phyloP scores from a whole-genome alignment of 2,888 invertebrate species.

The Scaptomyza caliginosa region DNA sequence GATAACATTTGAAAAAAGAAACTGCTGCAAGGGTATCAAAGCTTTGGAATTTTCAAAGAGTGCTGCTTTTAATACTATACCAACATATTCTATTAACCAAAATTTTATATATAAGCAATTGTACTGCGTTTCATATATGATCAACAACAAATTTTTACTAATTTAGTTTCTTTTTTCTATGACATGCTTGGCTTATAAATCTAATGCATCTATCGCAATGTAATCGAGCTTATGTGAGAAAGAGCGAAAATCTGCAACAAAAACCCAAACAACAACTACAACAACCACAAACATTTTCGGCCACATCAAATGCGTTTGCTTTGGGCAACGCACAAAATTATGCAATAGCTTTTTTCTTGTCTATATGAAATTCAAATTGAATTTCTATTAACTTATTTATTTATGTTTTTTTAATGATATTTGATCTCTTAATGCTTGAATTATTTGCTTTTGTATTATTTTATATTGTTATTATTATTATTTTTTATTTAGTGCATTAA shows the following conservation, averaged over 20 bases:
- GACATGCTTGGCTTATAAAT: slow-evolving; percentile 82
- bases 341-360: slow-evolving; percentile 62
- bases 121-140: slow-evolving; percentile 39
- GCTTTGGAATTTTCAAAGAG: slow-evolving; percentile 15
- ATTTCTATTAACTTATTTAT: slow-evolving; percentile 42
- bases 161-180: slow-evolving; percentile 83
- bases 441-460: slow-evolving; percentile 58
- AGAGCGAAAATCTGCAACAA: slow-evolving; percentile 19
- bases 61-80: neutral
- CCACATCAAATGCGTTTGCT: slow-evolving; percentile 50
- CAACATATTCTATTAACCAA: too few species aligned
- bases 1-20: too few species aligned
- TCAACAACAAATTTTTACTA: slow-evolving; percentile 74
- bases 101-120: slow-evolving; percentile 18
- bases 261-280: slow-evolving; percentile 18
- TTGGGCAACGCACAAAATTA: slow-evolving; percentile 65
- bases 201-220: slow-evolving; percentile 75
- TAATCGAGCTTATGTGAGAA: slow-evolving; percentile 58
- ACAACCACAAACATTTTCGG: slow-evolving; percentile 61
- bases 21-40: slow-evolving; percentile 7
- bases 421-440: slow-evolving; percentile 70
- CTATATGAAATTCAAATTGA: slow-evolving; percentile 51
- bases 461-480: slow-evolving; percentile 25
- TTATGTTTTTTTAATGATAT: slow-evolving; percentile 34
- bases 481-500: slow-evolving; percentile 37